Base-by-base conservation (phyloP, 1,140 invertebrate species). In the Hyles vespertilio region DNA sequence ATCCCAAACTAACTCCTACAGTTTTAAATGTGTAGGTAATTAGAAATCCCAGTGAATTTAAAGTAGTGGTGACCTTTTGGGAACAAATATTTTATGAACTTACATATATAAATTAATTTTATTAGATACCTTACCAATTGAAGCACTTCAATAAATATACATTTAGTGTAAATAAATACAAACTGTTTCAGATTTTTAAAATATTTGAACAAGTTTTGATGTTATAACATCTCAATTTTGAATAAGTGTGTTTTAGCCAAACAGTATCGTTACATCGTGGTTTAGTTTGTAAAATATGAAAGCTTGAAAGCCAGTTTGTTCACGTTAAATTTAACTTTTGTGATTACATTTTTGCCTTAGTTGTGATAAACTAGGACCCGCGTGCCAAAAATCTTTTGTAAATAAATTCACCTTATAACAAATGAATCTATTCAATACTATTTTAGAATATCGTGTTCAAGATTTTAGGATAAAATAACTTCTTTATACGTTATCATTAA, bases 381-480 rank as follows among this genome's bases (percentile, higher is more conserved):
- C 51, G 65, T 70, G 69, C 69, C 69, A 70, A 70, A 67, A 9
- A 43, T 58, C 47, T 32, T 51, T 53, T 64, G 53, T 64, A 68
- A 61, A 63, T 68, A 61, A 7, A 33, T 51, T 10, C 33, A 33
- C 9, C 22, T 12, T 50, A 12, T 50, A 50, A 9, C 36, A 58
- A 50, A 52, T 50, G 45, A 47, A 53, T 32, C 36, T 51, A 57
- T 53, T 53, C 32, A 45, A 62, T 53, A 56, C 47, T 46, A 48
- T 12, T 12, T 48, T 11, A 53, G 36, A 53, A 44, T 57, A 44
- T 51, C 59, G 53, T 59, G 50, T 58, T 61, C 51, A 65, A 61
- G n/a, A 51, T 51, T 57, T 58, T 65, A 61, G 55, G 45, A 51
- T 50, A 43, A 46, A 52, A 32, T 47, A 51, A 34, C 22, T 64